Conservation (phyloP, 1,140 invertebrate species). For the Colletes gigas region DNA sequence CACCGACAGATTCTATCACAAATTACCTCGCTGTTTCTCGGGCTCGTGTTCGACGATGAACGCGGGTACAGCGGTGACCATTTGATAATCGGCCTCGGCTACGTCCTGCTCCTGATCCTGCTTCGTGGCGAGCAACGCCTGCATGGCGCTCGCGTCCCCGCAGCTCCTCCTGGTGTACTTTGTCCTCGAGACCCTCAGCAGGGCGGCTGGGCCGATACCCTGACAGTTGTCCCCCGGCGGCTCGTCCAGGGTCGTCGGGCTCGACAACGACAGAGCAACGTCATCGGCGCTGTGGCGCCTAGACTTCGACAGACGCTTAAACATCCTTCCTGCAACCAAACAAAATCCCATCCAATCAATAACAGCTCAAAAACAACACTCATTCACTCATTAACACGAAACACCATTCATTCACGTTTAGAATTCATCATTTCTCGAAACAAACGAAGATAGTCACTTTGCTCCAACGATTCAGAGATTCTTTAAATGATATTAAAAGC, state of each 20-base stretch:
- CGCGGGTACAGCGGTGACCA: constrained; percentile 82
- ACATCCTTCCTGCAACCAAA: constrained; percentile 68
- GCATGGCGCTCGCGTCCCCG: constrained; percentile 72
- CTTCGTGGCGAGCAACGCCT: constrained; percentile 64
- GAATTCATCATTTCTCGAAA: too few species aligned
- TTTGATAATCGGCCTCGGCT: constrained; percentile 79
- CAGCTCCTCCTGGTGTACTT: constrained; percentile 77
- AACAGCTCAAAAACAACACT: too few species aligned
- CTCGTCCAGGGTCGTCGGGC: constrained; percentile 64
- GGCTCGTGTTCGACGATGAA: constrained; percentile 81
- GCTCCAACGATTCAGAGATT: too few species aligned
- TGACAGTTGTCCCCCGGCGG: constrained; percentile 69
- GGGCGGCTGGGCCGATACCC: constrained; percentile 61
- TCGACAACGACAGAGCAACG: constrained; percentile 65
- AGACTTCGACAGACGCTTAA: constrained; percentile 78
- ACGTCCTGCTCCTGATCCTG: constrained; percentile 68
- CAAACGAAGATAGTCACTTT: too few species aligned
- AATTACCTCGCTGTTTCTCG: constrained; percentile 75
- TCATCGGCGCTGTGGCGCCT: constrained; percentile 78
- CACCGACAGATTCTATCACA: constrained; percentile 4
- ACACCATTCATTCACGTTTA: too few species aligned
- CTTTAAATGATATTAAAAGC: too few species aligned
- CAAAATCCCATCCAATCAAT: too few species aligned
- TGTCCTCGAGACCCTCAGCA: constrained; percentile 70
- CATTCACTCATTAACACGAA: too few species aligned